These are phyloP conservation scores for Deilephila elpenor DNA, from an alignment of 2,888 invertebrate genomes.

Conservation along the genomic window DNA sequence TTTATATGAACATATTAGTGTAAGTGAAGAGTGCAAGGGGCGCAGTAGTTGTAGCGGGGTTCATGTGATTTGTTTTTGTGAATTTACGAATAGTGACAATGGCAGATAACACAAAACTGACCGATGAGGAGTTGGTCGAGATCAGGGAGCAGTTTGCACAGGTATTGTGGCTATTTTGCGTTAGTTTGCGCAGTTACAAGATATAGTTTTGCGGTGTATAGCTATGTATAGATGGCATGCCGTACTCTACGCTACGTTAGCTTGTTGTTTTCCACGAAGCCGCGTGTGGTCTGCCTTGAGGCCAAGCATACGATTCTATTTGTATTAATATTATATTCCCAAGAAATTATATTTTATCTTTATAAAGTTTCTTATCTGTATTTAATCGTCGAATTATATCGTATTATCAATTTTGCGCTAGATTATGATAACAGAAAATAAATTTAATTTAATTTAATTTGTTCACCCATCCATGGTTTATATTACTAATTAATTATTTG, in stretches of 20 bases:
- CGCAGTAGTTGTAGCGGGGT: slow-evolving; percentile 46
- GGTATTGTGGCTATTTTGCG: slow-evolving; percentile 78
- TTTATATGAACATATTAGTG: slow-evolving; percentile 50
- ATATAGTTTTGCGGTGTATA: slow-evolving; percentile 3
- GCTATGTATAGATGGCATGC: slow-evolving; percentile 21
- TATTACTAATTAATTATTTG: too few species aligned
- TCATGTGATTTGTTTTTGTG: slow-evolving; percentile 77
- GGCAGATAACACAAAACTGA: slow-evolving; percentile 85
- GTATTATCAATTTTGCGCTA: neutral
- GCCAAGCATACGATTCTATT: neutral
- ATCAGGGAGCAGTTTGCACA: slow-evolving; percentile 90
- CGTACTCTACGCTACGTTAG: slow-evolving; percentile 34
- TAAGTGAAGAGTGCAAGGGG: slow-evolving; percentile 64
- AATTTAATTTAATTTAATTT: too few species aligned
- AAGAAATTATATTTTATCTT: neutral
- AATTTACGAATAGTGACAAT: slow-evolving; percentile 69
- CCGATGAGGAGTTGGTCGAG: slow-evolving; percentile 89
- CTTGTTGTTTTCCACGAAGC: slow-evolving; percentile 42
- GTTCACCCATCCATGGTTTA: too few species aligned
- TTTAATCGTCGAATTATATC: neutral
- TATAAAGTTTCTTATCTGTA: neutral
- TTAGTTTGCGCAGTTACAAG: slow-evolving; percentile 29
- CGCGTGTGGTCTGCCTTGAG: slow-evolving; percentile 55
- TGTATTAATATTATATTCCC: neutral
- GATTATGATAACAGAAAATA: too few species aligned